A percentile compares a stretch with the other conserved stretches of the same genome.
These are phyloP conservation scores for Odontamblyopus rebecca DNA, from an alignment of 2,797 vertebrate species.

Conservation along the genomic window DNA sequence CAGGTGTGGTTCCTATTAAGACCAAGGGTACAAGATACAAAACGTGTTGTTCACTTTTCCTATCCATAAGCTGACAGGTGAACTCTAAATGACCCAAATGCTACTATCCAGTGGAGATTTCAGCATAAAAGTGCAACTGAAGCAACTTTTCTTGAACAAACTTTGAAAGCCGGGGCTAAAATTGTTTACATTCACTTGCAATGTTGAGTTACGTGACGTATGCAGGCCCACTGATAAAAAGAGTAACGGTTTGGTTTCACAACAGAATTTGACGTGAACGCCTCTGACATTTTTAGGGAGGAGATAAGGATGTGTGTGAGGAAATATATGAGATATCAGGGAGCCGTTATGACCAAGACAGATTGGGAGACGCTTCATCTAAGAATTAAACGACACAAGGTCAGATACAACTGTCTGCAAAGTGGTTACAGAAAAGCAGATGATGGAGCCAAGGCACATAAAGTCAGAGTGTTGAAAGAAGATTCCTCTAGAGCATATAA, in stretches of 20 bases:
- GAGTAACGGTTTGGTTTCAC: constrained; percentile 33
- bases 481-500: not conserved
- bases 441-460: not conserved
- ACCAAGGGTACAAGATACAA: not conserved
- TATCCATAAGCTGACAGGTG: constrained; percentile 3
- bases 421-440: not conserved
- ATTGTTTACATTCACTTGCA: constrained; percentile 16
- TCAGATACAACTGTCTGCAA: constrained; percentile 23
- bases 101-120: not conserved
- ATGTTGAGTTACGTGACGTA: constrained; percentile 12
- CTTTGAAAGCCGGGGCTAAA: constrained; percentile 10
- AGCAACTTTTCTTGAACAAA: constrained; percentile 10
- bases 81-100: not conserved
- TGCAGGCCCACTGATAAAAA: constrained; percentile 23
- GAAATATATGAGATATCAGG: constrained; percentile 35
- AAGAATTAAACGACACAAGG: constrained; percentile 16
- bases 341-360: constrained; percentile 19
- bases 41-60: constrained; percentile 8
- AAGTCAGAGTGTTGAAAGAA: not conserved
- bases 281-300: constrained; percentile 16
- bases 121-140: not conserved
- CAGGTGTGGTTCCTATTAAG: constrained; percentile 33
- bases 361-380: constrained; percentile 11
- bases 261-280: constrained; percentile 39
- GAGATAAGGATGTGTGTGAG: constrained; percentile 40